A percentile compares a stretch with the other conserved stretches of the same genome.
These are phyloP conservation scores for Temnothorax longispinosus DNA, from an alignment of 1,140 invertebrate species.

Conservation along the genomic window DNA sequence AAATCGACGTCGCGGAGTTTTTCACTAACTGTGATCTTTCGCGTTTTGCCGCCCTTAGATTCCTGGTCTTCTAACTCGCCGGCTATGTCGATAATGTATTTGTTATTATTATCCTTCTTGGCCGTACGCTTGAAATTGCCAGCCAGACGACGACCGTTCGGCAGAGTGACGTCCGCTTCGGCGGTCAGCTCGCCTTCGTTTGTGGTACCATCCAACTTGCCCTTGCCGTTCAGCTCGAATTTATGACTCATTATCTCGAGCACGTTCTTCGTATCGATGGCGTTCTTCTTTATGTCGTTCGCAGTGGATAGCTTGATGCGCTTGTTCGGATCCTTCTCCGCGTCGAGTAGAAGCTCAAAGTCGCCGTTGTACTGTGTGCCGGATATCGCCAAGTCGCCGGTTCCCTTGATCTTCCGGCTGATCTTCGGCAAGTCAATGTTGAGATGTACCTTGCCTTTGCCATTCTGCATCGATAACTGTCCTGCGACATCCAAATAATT, in stretches of 20 bases:
- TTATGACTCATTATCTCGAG: conserved; percentile 86
- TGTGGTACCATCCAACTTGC: conserved; percentile 80
- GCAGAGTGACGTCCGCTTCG: conserved; percentile 87
- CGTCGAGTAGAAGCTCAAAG: conserved; percentile 88
- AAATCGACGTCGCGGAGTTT: conserved; percentile 82
- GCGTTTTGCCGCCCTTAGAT: conserved; percentile 85
- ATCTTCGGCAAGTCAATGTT: conserved; percentile 84
- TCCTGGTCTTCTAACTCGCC: conserved; percentile 84
- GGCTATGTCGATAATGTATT: conserved; percentile 81
- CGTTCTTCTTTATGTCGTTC: conserved; percentile 86
- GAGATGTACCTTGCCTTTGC: conserved; percentile 83
- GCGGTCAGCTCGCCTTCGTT: conserved; percentile 83
- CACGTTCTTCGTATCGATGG: conserved; percentile 89
- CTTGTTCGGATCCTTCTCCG: conserved; percentile 89
- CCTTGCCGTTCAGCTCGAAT: conserved; percentile 87
- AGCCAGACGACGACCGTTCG: conserved; percentile 86
- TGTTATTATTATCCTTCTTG: conserved; percentile 77
- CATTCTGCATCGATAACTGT: conserved; percentile 78
- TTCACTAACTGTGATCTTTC: conserved; percentile 79
- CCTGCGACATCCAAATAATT: conserved; percentile 81
- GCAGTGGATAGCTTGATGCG: conserved; percentile 88
- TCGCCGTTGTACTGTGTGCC: conserved; percentile 87
- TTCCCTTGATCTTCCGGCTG: conserved; percentile 88
- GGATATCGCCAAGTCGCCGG: conserved; percentile 86
- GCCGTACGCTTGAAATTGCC: conserved; percentile 85